A percentile compares a stretch with the other conserved stretches of the same genome.
Evolutionary conservation across 2,888 invertebrate species (phyloP).

Genomic region (Stenolophus ochropezus): DNA sequence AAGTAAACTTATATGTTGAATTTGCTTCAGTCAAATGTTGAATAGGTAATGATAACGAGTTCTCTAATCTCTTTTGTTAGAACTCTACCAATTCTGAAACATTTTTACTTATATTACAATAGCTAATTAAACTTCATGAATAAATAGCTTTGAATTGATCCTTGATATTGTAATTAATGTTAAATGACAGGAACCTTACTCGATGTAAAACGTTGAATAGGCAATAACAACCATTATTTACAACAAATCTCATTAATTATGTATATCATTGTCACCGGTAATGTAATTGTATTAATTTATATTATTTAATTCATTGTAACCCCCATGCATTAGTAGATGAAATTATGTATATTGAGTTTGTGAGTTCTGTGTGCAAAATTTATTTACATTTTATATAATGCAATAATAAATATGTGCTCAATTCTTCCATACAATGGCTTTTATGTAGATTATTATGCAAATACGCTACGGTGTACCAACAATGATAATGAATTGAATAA

Average conservation of each 20-base stretch:
- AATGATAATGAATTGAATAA: not conserved
- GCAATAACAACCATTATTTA: not conserved
- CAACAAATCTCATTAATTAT: constrained; percentile 18
- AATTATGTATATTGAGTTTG: not conserved
- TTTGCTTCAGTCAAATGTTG: not conserved
- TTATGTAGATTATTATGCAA: not conserved
- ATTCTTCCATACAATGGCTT: not conserved
- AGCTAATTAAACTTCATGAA: too few species aligned
- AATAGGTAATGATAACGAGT: not conserved
- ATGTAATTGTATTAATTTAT: constrained; percentile 15
- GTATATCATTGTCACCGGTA: constrained; percentile 15
- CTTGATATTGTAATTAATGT: too few species aligned
- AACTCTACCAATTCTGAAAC: too few species aligned
- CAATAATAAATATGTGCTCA: not conserved
- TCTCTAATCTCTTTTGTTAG: too few species aligned
- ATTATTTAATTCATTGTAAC: not conserved
- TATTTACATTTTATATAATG: not conserved
- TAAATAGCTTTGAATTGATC: too few species aligned
- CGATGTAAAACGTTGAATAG: not conserved
- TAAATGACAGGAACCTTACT: too few species aligned
- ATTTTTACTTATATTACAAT: too few species aligned
- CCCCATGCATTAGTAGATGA: not conserved
- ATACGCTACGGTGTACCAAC: not conserved
- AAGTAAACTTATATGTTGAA: not conserved
- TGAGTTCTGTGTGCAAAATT: not conserved